Conservation (phyloP, 2,888 invertebrate genomes). For the Mesopsocus fuscifrons region DNA sequence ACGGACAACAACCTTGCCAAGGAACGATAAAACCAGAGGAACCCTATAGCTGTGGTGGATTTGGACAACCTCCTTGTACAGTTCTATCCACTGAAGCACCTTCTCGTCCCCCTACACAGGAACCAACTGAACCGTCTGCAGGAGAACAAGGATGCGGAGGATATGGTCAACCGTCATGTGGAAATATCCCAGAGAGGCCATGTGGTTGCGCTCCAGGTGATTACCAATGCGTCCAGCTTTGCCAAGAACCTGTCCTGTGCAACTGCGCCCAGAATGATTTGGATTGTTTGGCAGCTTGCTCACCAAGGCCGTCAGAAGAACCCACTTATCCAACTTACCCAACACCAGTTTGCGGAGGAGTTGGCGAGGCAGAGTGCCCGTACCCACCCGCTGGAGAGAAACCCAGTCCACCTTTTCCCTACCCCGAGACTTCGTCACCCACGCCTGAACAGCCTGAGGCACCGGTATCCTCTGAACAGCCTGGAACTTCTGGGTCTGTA, state of each 20-base stretch:
- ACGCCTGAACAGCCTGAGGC: neutral
- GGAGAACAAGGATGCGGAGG: constrained; percentile 15
- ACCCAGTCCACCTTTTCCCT: neutral
- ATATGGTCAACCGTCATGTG: neutral
- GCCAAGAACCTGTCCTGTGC: constrained; percentile 17
- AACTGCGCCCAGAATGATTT: neutral
- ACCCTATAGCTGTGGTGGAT: neutral
- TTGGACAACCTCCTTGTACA: neutral
- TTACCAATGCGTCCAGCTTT: too few species aligned
- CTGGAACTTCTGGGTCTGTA: constrained; percentile 10
- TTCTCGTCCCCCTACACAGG: constrained; percentile 15
- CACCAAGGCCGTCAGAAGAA: constrained; percentile 21
- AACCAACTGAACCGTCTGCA: constrained; percentile 14
- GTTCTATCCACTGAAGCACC: constrained; percentile 11
- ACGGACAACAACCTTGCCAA: neutral
- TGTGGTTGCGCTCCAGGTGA: constrained; percentile 6
- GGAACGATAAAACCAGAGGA: constrained; percentile 4
- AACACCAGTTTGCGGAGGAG: neutral
- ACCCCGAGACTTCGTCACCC: neutral
- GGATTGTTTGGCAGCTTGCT: neutral
- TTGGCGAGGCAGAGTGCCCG: constrained; percentile 1
- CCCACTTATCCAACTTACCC: constrained; percentile 18
- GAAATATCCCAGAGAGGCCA: neutral
- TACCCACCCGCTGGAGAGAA: constrained; percentile 1
- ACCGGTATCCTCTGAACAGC: too few species aligned